These are phyloP conservation scores for Acrobasis repandana DNA, from an alignment of 2,888 invertebrate species.

Conservation along the genomic window DNA sequence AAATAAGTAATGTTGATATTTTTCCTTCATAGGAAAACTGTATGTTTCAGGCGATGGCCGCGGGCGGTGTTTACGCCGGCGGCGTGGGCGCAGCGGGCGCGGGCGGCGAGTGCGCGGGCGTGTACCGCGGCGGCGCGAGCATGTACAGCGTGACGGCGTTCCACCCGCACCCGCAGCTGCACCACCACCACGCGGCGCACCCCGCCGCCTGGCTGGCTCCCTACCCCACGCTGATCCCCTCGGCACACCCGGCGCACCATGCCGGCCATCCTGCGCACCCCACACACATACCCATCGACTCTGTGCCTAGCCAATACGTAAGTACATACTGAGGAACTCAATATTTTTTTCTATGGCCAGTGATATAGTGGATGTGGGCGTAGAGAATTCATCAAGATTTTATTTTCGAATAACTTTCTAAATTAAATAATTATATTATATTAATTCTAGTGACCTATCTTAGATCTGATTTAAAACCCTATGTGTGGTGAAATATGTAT, in stretches of 20 bases:
- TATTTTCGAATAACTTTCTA: no score
- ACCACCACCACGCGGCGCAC: slow-evolving; percentile 72
- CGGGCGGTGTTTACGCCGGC: slow-evolving; percentile 71
- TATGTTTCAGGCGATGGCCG: slow-evolving; percentile 63
- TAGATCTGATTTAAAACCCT: no score
- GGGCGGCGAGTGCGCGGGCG: slow-evolving; percentile 67
- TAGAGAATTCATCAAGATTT: background rate
- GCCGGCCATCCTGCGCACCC: slow-evolving; percentile 68
- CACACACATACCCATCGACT: slow-evolving; percentile 73
- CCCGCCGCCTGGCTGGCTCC: slow-evolving; percentile 75
- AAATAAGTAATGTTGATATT: no score
- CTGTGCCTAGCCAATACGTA: slow-evolving; percentile 79
- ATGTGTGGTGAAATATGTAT: no score
- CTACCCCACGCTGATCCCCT: slow-evolving; percentile 73
- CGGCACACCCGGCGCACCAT: slow-evolving; percentile 64
- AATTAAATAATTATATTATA: no score
- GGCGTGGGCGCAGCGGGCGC: slow-evolving; percentile 61
- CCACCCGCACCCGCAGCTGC: slow-evolving; percentile 73
- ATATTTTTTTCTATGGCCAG: background rate
- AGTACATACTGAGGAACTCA: slow-evolving; percentile 42
- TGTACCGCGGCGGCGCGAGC: slow-evolving; percentile 72
- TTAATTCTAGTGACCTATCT: no score
- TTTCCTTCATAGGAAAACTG: background rate
- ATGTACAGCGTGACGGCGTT: slow-evolving; percentile 75
- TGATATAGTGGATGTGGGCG: background rate